These are phyloP conservation scores for Archocentrus centrarchus DNA, from an alignment of 2,113 vertebrate genomes.

Conservation along the genomic window DNA sequence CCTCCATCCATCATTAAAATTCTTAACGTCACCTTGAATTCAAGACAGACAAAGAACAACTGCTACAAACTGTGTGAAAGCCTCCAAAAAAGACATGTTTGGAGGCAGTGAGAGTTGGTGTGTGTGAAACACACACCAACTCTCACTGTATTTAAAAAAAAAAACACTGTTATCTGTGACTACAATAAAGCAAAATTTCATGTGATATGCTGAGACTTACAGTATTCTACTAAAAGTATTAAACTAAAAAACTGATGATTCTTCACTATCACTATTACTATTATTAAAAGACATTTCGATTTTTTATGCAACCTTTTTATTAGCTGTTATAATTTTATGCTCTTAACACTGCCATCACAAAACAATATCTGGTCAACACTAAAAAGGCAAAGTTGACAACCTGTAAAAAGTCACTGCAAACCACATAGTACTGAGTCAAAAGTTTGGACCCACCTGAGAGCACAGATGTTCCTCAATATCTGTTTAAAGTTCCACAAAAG, in stretches of 20 bases:
- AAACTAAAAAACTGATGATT: neutral
- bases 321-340: neutral
- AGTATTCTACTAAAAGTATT: neutral
- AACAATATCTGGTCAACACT: neutral
- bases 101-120: too few species aligned
- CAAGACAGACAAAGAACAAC: neutral
- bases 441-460: neutral
- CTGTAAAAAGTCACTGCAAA: neutral
- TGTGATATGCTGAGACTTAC: neutral
- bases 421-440: neutral
- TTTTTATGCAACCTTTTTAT: neutral
- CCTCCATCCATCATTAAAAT: neutral
- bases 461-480: neutral
- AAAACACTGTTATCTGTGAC: too few species aligned
- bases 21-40: neutral
- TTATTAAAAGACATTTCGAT: neutral
- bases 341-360: neutral
- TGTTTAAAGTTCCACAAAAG: neutral
- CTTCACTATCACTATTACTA: neutral
- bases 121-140: neutral
- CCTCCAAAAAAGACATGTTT: neutral
- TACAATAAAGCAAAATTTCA: too few species aligned
- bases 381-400: too few species aligned
- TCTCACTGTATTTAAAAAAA: neutral
- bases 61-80: neutral